Conservation (phyloP, 2,113 vertebrate species). For the Oriolus oriolus region DNA sequence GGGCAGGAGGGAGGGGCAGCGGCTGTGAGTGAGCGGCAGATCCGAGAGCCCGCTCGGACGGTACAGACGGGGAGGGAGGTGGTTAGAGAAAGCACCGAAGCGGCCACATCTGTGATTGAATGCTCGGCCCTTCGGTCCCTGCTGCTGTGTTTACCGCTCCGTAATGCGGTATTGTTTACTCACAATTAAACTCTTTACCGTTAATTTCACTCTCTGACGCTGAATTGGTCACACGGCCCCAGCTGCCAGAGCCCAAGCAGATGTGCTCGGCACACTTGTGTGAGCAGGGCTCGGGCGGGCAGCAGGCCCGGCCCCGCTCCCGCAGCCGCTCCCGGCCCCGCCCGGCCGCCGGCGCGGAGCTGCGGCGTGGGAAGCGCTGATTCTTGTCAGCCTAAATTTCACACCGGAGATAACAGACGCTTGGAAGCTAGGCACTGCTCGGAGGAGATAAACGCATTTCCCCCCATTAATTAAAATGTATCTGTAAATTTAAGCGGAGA, state of each 20-base stretch:
- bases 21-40: not conserved
- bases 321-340: not conserved
- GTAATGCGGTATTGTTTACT: constrained; percentile 77
- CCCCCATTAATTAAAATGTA: constrained; percentile 62
- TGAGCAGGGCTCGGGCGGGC: constrained; percentile 67
- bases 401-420: constrained; percentile 80
- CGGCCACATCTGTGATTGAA: constrained; percentile 72
- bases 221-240: constrained; percentile 66
- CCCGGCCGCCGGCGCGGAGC: not conserved
- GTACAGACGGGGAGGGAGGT: not conserved
- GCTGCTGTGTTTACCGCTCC: constrained; percentile 74
- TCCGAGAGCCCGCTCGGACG: not conserved
- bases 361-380: constrained; percentile 70
- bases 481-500: constrained; percentile 52
- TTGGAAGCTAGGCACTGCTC: constrained; percentile 72
- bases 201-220: constrained; percentile 74
- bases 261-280: constrained; percentile 74
- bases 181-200: constrained; percentile 78
- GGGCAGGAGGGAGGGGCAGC: not conserved
- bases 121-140: constrained; percentile 26
- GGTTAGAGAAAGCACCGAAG: constrained; percentile 14
- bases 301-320: not conserved
- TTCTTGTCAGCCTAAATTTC: constrained; percentile 82
- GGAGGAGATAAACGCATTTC: constrained; percentile 72
- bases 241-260: constrained; percentile 64